These are phyloP conservation scores for Mormoops blainvillei DNA, from an alignment of 2,113 vertebrate genomes.

Conservation along the genomic window DNA sequence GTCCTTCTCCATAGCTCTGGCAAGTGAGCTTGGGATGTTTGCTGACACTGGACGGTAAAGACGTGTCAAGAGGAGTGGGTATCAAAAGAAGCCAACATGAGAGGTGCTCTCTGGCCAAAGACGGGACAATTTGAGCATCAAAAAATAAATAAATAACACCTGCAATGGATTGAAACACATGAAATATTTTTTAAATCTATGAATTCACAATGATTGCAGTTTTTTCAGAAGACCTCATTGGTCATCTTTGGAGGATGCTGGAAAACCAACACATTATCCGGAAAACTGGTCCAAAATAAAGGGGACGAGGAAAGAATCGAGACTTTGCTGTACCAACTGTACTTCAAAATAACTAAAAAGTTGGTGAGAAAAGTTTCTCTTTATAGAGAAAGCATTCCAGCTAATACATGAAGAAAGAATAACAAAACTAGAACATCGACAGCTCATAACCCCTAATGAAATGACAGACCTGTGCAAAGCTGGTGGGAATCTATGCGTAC, in stretches of 20 bases:
- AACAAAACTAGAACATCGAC: not conserved
- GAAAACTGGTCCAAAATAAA: not conserved
- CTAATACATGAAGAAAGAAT: not conserved
- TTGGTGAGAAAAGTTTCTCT: not conserved
- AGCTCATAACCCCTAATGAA: not conserved
- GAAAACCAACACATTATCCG: not conserved
- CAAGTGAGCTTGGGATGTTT: not conserved
- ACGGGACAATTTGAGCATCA: not conserved
- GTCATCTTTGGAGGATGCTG: not conserved
- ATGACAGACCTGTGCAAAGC: not conserved
- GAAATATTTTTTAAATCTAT: not conserved
- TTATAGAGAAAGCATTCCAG: not conserved
- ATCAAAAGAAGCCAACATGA: not conserved
- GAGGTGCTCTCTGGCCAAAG: not conserved
- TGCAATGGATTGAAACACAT: not conserved
- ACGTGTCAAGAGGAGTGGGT: not conserved
- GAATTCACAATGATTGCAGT: not conserved
- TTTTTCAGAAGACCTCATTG: not conserved
- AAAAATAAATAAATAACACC: not conserved
- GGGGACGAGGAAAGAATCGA: not conserved
- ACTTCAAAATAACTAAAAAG: not conserved
- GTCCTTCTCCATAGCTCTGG: not conserved
- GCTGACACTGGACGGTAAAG: not conserved
- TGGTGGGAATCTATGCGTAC: not conserved
- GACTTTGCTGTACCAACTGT: not conserved